A percentile compares a stretch with the other conserved stretches of the same genome.
phyloP scores from a whole-genome alignment of 2,113 vertebrate species.

The Lophochroa leadbeateri region DNA sequence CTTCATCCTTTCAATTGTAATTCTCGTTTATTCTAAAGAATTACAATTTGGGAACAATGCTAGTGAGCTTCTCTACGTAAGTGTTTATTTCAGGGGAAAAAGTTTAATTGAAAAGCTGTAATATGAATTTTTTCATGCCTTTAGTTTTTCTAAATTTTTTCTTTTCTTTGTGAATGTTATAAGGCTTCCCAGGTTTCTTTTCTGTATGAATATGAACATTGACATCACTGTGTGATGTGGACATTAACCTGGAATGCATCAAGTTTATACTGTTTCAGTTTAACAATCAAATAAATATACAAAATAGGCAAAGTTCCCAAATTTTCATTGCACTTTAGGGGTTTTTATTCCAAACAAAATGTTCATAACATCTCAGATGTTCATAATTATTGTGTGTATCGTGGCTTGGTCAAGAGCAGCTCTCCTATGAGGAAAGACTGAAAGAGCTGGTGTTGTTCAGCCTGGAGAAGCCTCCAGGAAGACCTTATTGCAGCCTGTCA shows the following conservation, averaged over 20 bases:
- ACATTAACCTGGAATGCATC: neutral
- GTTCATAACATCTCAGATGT: neutral
- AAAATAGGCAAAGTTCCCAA: neutral
- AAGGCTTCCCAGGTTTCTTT: neutral
- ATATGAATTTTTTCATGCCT: neutral
- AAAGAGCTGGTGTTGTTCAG: neutral
- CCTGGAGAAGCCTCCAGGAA: neutral
- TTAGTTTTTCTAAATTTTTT: neutral
- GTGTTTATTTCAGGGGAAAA: neutral
- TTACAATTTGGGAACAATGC: neutral
- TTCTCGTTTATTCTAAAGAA: neutral
- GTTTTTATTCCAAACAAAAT: neutral
- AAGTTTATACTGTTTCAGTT: neutral
- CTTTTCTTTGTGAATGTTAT: neutral
- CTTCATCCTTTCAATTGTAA: neutral
- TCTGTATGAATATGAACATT: neutral
- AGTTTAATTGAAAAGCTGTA: neutral
- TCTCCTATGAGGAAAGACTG: neutral
- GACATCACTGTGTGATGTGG: neutral
- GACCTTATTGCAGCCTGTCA: neutral
- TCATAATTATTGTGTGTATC: neutral
- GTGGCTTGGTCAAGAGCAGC: neutral
- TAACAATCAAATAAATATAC: neutral
- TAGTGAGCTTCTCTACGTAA: neutral
- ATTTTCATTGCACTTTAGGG: neutral